phyloP scores from a whole-genome alignment of 2,888 invertebrate genomes.

The Vesta saturnalis region DNA sequence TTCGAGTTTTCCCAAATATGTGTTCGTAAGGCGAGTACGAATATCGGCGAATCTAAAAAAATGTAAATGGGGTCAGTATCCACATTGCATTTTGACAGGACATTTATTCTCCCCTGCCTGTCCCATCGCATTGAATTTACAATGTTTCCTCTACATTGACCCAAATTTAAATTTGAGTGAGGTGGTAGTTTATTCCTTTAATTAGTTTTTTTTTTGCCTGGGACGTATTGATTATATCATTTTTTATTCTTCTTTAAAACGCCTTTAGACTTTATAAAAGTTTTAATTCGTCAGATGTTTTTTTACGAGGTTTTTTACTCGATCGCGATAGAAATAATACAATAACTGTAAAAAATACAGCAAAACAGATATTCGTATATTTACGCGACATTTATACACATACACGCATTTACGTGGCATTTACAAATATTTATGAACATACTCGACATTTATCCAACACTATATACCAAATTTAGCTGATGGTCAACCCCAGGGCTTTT shows the following conservation, averaged over 20 bases:
- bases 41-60: background rate
- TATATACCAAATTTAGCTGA: constrained; percentile 2
- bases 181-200: no score
- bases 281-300: background rate
- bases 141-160: background rate
- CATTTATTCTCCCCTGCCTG: constrained; percentile 1
- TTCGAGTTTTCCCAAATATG: no score
- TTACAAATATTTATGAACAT: constrained; percentile 13
- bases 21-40: background rate
- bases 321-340: no score
- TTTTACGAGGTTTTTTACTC: background rate
- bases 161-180: background rate
- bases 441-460: constrained; percentile 7
- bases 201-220: no score
- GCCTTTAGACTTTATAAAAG: background rate
- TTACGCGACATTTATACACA: constrained; percentile 11
- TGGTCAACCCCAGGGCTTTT: constrained; percentile 5
- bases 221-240: constrained; percentile 1
- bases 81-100: background rate
- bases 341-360: background rate
- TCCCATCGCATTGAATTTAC: constrained; percentile 1
- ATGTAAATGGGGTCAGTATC: background rate
- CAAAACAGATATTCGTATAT: constrained; percentile 3
- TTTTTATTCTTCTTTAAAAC: background rate
- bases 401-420: constrained; percentile 6